These are phyloP conservation scores for Rhinophrynus dorsalis DNA, from an alignment of 2,797 vertebrate species.

Conservation along the genomic window DNA sequence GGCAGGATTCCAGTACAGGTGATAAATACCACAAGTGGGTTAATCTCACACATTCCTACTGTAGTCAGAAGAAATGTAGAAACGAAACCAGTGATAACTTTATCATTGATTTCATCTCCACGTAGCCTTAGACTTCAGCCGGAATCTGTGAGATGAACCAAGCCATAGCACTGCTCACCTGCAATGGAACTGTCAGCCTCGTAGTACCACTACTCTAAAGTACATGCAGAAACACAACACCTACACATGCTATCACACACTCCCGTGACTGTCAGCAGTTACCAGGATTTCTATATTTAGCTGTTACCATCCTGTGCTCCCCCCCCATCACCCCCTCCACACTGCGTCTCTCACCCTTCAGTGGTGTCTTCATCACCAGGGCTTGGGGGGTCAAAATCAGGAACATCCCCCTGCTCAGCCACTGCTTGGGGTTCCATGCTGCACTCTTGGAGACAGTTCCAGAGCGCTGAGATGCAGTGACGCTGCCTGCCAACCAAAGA, in stretches of 20 bases:
- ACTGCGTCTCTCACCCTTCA: slow-evolving; percentile 42
- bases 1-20: no score
- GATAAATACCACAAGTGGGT: no score
- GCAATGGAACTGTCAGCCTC: no score
- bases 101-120: no score
- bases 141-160: no score
- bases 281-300: slow-evolving; percentile 37
- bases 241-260: slow-evolving; percentile 20
- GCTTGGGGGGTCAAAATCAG: slow-evolving; percentile 35
- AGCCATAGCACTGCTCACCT: no score
- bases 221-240: slow-evolving; percentile 34
- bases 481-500: slow-evolving; percentile 37
- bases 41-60: no score
- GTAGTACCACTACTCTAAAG: no score
- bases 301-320: neutral
- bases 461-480: slow-evolving; percentile 47
- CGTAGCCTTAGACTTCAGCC: no score
- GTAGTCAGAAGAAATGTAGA: no score
- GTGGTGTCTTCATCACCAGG: slow-evolving; percentile 31
- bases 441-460: slow-evolving; percentile 47
- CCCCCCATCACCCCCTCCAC: neutral
- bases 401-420: slow-evolving; percentile 35
- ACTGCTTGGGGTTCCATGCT: slow-evolving; percentile 46
- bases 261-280: slow-evolving; percentile 29
- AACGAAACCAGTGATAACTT: no score